Base-by-base conservation (phyloP, 2,888 invertebrate genomes). In the Dicroscelio sp. region DNA sequence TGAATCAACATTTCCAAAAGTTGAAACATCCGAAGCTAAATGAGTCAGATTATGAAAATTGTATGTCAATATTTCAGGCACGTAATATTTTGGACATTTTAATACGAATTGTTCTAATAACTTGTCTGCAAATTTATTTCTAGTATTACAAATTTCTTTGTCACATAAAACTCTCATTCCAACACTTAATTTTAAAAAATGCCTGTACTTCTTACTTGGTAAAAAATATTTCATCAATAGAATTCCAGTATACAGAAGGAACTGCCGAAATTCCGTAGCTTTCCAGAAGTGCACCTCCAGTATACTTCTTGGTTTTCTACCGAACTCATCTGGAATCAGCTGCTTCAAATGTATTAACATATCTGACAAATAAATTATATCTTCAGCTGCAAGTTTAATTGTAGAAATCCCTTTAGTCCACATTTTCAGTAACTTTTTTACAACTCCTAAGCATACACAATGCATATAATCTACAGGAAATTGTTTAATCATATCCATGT, bases 1-100 rank as follows among this genome's bases (percentile, higher is more conserved):
- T 17, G 35, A 38, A 58, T 85, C 69, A 12, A 93, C 43, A 1
- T 85, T 58, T 25, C 75, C 84, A 43, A 48, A 55, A 25, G 17
- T 2, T 30, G 63, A 27, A 27, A 75, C 84, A 35, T 33, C 90
- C 43, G 69, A 78, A 27, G 88, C 33, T 6, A 96, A 75, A 91
- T 95, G 95, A 31, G 92, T 60, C 0, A 96, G 78, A 31, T 86
- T 86, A 83, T 95, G 95, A 25, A 95, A 76, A 90, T 95, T 95
- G 73, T 95, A 95, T 0, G 94, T 88, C 14, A 95, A 25, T 48
- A 84, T 91, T 30, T 91, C 55, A n/a, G 25, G 20, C 8, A 93
- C 93, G 82, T 95, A 95, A 58, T 89, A 17, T 1, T 75, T 27
- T 23, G 38, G 3, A 71, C 48, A 78, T 25, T 63, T 48, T 4